phyloP scores from a whole-genome alignment of 1,140 invertebrate species.

The Grapholita molesta region DNA sequence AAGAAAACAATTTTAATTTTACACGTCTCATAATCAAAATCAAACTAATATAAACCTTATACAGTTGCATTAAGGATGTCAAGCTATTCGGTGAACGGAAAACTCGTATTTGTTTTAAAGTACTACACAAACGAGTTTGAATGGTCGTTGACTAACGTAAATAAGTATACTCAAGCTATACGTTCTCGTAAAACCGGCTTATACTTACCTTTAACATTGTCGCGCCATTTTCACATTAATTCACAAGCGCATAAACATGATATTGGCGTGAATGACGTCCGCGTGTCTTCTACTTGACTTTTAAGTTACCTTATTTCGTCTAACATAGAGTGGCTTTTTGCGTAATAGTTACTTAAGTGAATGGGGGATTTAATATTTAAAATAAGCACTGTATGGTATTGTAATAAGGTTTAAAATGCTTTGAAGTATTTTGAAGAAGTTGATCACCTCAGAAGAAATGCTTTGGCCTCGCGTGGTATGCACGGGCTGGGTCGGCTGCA shows the following conservation, averaged over 20 bases:
- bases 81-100: not conserved
- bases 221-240: conserved; percentile 31
- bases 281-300: not conserved
- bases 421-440: conserved; percentile 24
- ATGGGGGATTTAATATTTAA: conserved; percentile 20
- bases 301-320: not conserved
- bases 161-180: conserved; percentile 26
- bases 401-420: conserved; percentile 24
- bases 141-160: conserved; percentile 34
- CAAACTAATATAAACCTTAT: not conserved
- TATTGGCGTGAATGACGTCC: conserved; percentile 23
- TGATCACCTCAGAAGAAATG: conserved; percentile 65
- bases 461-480: conserved; percentile 55
- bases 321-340: conserved; percentile 28
- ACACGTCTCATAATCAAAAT: not conserved
- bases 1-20: not conserved
- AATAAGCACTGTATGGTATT: conserved; percentile 11
- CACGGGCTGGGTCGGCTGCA: conserved; percentile 10
- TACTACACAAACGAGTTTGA: conserved; percentile 51
- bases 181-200: conserved; percentile 36
- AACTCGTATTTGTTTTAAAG: not conserved
- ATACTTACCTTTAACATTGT: conserved; percentile 28
- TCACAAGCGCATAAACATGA: conserved; percentile 10
- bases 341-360: conserved; percentile 28
- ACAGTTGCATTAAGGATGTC: not conserved